phyloP scores from a whole-genome alignment of 2,113 vertebrate genomes.

The Ochotona princeps region DNA sequence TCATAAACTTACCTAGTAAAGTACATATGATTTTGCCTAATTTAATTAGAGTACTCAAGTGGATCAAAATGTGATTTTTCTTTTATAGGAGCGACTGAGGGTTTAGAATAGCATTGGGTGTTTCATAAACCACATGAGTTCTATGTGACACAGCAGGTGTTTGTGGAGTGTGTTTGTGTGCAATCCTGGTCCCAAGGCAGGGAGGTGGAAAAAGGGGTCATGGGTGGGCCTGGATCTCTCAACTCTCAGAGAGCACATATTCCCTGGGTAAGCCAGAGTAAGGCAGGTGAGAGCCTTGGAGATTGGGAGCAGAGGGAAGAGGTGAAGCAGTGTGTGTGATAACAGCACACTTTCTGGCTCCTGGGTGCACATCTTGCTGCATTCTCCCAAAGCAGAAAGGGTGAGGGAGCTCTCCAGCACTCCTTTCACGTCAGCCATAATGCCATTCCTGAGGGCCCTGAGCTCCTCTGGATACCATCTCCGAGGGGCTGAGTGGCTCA shows the following conservation, averaged over 20 bases:
- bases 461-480: not conserved
- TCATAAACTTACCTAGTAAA: constrained; percentile 17
- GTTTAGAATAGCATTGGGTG: not conserved
- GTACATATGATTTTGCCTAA: constrained; percentile 10
- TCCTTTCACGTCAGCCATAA: not conserved
- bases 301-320: not conserved
- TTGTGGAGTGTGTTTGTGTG: not conserved
- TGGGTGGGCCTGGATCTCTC: not conserved
- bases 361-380: not conserved
- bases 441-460: not conserved
- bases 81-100: not conserved
- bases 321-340: not conserved
- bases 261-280: not conserved
- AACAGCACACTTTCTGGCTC: not conserved
- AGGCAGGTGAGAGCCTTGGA: not conserved
- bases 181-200: not conserved
- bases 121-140: constrained; percentile 17
- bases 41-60: not conserved
- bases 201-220: not conserved
- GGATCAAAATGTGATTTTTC: constrained; percentile 19
- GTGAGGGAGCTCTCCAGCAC: no score
- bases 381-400: not conserved
- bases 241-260: not conserved
- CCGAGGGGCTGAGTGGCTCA: not conserved
- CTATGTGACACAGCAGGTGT: not conserved